Percentiles rank a stretch among this genome's conserved stretches.
phyloP scores from a whole-genome alignment of 2,797 vertebrate species.

The Epinephelus awoara region DNA sequence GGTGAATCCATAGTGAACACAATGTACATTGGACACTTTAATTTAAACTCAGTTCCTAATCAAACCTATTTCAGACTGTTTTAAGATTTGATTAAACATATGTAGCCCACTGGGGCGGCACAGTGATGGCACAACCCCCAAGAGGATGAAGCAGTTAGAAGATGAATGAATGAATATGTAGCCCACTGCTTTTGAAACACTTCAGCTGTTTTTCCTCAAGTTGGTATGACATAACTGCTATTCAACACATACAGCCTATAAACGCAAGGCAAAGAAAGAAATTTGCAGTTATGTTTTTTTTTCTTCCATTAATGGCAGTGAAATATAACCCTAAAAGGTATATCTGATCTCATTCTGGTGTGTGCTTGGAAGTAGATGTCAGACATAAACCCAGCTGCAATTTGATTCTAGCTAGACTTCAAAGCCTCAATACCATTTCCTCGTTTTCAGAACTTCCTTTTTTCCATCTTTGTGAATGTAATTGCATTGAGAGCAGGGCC shows the following conservation, averaged over 20 bases:
- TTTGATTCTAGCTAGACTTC: slow-evolving; percentile 52
- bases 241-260: background rate
- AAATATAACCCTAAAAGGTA: slow-evolving; percentile 18
- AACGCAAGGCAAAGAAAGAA: background rate
- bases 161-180: no score
- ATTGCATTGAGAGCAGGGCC: slow-evolving; percentile 63
- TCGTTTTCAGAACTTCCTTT: slow-evolving; percentile 35
- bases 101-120: no score
- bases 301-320: slow-evolving; percentile 7
- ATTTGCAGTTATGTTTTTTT: background rate
- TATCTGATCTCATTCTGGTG: slow-evolving; percentile 11
- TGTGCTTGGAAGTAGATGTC: slow-evolving; percentile 2
- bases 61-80: background rate
- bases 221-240: background rate
- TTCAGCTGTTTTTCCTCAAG: background rate
- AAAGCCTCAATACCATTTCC: slow-evolving; percentile 49
- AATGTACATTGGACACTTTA: no score
- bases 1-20: no score
- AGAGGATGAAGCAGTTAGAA: no score
- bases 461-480: slow-evolving; percentile 56
- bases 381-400: slow-evolving; percentile 18
- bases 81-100: background rate
- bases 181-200: background rate
- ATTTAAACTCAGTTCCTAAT: background rate
- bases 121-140: no score